These are phyloP conservation scores for Emydoidea blandingii DNA, from an alignment of 2,797 vertebrate species.

Conservation along the genomic window DNA sequence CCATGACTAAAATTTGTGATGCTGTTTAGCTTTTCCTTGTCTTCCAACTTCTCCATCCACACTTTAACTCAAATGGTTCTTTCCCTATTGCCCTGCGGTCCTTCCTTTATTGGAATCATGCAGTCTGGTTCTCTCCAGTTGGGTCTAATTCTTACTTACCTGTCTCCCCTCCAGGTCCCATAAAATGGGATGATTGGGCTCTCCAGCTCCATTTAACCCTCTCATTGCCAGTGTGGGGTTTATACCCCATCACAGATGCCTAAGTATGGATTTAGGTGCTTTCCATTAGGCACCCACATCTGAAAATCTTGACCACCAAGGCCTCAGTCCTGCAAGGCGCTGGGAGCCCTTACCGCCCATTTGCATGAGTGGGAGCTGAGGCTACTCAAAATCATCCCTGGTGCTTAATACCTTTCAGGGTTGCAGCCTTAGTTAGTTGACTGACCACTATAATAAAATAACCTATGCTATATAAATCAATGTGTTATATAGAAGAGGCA, in stretches of 20 bases:
- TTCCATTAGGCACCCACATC: not conserved
- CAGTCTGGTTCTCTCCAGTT: too few species aligned
- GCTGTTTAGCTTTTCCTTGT: too few species aligned
- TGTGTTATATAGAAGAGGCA: not conserved
- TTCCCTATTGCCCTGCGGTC: too few species aligned
- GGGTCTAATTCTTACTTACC: too few species aligned
- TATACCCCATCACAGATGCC: not conserved
- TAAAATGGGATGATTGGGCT: too few species aligned
- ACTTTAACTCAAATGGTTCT: too few species aligned
- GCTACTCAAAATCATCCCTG: not conserved
- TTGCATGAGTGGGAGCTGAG: not conserved
- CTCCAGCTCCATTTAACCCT: too few species aligned
- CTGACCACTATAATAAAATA: not conserved
- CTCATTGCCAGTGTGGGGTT: too few species aligned
- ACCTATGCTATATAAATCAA: not conserved
- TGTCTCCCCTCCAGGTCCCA: too few species aligned
- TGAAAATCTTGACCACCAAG: not conserved
- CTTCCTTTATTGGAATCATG: too few species aligned
- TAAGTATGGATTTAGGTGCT: not conserved
- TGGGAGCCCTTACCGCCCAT: not conserved
- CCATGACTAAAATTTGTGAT: too few species aligned
- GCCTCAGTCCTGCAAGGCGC: not conserved
- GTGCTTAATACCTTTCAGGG: not conserved
- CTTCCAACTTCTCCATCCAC: too few species aligned
- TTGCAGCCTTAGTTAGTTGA: not conserved